These are phyloP conservation scores for Lithosia quadra DNA, from an alignment of 2,888 invertebrate genomes.

Conservation along the genomic window DNA sequence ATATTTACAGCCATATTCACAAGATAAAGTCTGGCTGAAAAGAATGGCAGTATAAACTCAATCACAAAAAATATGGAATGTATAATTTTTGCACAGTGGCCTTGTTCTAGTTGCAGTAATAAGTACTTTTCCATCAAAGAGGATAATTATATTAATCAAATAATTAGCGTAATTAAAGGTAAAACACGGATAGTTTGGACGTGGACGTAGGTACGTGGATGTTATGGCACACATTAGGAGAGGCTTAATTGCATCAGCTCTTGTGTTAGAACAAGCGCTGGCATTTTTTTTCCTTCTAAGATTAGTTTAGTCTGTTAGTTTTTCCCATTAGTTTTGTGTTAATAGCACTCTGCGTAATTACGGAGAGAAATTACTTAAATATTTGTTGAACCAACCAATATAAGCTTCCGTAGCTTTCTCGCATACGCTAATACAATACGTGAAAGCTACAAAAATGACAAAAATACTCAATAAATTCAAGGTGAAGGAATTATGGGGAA, in stretches of 20 bases:
- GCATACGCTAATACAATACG: background rate
- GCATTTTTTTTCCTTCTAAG: background rate
- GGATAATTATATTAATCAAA: too few species aligned
- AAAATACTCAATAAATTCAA: constrained; percentile 15
- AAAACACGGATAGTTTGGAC: too few species aligned
- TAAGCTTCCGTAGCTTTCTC: background rate
- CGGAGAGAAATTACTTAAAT: background rate
- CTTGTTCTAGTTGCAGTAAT: background rate
- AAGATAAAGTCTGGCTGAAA: too few species aligned
- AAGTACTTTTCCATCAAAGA: too few species aligned
- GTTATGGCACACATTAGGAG: too few species aligned
- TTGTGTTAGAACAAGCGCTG: background rate
- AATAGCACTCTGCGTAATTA: background rate
- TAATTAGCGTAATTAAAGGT: background rate
- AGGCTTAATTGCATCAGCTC: background rate
- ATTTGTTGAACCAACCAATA: background rate
- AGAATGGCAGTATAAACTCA: too few species aligned
- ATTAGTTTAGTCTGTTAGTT: background rate
- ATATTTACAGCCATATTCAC: background rate
- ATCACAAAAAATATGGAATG: background rate
- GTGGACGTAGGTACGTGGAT: too few species aligned
- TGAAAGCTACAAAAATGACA: constrained; percentile 29
- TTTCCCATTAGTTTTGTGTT: background rate
- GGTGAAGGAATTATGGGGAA: background rate
- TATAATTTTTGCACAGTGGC: too few species aligned